Evolutionary conservation across 2,113 vertebrate genomes (phyloP).

Genomic region (Xiphias gladius): DNA sequence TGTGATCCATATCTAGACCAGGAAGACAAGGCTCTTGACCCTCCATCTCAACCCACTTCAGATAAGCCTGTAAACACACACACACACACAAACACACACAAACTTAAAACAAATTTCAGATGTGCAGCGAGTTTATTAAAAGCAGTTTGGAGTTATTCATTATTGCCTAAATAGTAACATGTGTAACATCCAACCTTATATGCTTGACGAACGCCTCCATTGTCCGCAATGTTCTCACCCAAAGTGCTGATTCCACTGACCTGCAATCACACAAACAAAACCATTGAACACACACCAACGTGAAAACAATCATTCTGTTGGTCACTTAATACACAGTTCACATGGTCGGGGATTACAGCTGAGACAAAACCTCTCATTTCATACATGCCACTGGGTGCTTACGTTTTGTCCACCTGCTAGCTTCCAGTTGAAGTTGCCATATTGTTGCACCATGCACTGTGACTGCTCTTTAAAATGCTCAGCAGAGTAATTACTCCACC

Average conservation of each 20-base stretch:
- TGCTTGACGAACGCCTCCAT: constrained; percentile 95
- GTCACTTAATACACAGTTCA: constrained; percentile 28
- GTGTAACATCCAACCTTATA: constrained; percentile 88
- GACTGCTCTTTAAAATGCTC: constrained; percentile 93
- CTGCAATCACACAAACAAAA: constrained; percentile 74
- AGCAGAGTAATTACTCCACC: constrained; percentile 97
- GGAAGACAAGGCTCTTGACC: constrained; percentile 91
- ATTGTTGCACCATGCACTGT: constrained; percentile 94
- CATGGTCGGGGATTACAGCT: neutral
- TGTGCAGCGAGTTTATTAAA: constrained; percentile 1
- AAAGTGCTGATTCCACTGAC: constrained; percentile 96
- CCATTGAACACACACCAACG: constrained; percentile 16
- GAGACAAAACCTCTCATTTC: constrained; percentile 32
- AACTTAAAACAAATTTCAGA: constrained; percentile 2
- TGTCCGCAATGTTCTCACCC: constrained; percentile 98
- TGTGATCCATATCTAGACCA: constrained; percentile 90
- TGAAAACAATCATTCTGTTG: constrained; percentile 43
- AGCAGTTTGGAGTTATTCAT: constrained; percentile 11
- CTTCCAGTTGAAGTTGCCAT: constrained; percentile 94
- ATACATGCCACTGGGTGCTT: constrained; percentile 46
- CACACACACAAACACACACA: constrained; percentile 12
- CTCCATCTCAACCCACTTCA: constrained; percentile 91
- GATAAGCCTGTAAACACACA: constrained; percentile 88
- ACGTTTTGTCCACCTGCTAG: constrained; percentile 92
- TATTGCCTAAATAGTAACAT: constrained; percentile 22